phyloP scores from a whole-genome alignment of 2,797 vertebrate genomes.

The Aulostomus chinensis region DNA sequence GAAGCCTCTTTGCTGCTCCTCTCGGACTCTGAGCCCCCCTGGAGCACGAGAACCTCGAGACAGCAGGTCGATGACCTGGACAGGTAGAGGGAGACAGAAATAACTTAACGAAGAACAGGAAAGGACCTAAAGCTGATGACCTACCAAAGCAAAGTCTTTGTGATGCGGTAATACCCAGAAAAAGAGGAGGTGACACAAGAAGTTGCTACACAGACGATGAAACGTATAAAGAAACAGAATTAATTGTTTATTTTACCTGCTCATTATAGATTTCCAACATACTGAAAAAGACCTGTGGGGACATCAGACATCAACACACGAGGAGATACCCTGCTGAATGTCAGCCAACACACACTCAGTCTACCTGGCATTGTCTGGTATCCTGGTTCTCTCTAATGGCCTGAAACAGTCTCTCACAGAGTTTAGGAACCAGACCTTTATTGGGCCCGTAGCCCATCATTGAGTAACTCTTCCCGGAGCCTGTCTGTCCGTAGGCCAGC shows the following conservation, averaged over 20 bases:
- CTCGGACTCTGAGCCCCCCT: conserved; percentile 84
- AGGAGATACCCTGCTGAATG: not conserved
- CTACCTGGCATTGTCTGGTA: conserved; percentile 82
- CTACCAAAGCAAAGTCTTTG: no score
- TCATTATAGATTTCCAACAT: conserved; percentile 93
- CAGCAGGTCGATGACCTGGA: conserved; percentile 87
- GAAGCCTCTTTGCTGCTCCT: conserved; percentile 88
- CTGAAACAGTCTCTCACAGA: conserved; percentile 84
- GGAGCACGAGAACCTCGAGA: conserved; percentile 71
- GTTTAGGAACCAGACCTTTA: conserved; percentile 84
- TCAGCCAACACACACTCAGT: not conserved
- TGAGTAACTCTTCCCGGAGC: conserved; percentile 89
- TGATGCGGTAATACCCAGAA: no score
- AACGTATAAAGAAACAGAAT: no score
- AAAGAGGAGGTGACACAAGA: no score
- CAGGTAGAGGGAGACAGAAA: not conserved
- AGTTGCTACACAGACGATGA: no score
- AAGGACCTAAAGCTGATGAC: no score
- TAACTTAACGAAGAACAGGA: no score
- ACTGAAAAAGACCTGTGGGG: conserved; percentile 86
- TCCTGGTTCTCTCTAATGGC: conserved; percentile 75
- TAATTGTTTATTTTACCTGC: conserved; percentile 76
- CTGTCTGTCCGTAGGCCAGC: conserved; percentile 84
- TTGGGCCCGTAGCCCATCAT: conserved; percentile 86
- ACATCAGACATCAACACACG: conserved; percentile 20